Evolutionary conservation across 2,797 vertebrate genomes (phyloP).

Genomic region (Cetoscarus ocellatus): DNA sequence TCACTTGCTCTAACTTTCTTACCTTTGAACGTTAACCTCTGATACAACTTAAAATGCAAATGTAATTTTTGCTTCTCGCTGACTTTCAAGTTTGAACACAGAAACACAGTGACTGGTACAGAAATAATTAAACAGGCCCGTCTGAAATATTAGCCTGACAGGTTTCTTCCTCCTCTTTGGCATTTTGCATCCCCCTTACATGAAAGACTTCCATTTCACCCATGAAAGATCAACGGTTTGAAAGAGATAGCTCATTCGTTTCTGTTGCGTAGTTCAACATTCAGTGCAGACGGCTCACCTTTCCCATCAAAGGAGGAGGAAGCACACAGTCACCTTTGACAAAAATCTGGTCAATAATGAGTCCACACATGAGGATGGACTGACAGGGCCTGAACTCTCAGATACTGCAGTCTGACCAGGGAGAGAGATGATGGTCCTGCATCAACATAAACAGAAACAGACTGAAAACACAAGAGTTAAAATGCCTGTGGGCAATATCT

Average conservation of each 20-base stretch:
- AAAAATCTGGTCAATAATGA: conserved; percentile 62
- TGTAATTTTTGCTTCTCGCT: conserved; percentile 41
- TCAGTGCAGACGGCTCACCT: conserved; percentile 67
- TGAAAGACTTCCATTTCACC: conserved; percentile 76
- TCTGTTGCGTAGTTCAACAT: conserved; percentile 49
- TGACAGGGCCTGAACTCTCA: conserved; percentile 19
- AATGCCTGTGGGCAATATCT: background rate
- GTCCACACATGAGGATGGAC: conserved; percentile 23
- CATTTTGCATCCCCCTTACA: conserved; percentile 63
- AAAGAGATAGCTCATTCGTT: conserved; percentile 68
- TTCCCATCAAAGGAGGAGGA: conserved; percentile 66
- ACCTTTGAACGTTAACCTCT: conserved; percentile 51
- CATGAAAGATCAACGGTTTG: conserved; percentile 71
- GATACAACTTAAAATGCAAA: conserved; percentile 61
- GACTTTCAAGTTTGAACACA: conserved; percentile 48
- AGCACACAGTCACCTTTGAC: conserved; percentile 63
- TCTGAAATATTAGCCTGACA: conserved; percentile 37
- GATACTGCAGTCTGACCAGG: background rate
- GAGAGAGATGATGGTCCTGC: conserved; percentile 1
- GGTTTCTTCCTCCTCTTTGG: conserved; percentile 51
- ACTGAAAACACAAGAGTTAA: background rate
- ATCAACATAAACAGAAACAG: conserved; percentile 3
- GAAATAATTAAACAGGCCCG: conserved; percentile 50
- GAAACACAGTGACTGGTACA: conserved; percentile 6
- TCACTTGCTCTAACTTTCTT: conserved; percentile 25